Percentiles rank a stretch among this genome's conserved stretches.
Conservation (phyloP, 2,113 vertebrate genomes). For the Suricata suricatta region DNA sequence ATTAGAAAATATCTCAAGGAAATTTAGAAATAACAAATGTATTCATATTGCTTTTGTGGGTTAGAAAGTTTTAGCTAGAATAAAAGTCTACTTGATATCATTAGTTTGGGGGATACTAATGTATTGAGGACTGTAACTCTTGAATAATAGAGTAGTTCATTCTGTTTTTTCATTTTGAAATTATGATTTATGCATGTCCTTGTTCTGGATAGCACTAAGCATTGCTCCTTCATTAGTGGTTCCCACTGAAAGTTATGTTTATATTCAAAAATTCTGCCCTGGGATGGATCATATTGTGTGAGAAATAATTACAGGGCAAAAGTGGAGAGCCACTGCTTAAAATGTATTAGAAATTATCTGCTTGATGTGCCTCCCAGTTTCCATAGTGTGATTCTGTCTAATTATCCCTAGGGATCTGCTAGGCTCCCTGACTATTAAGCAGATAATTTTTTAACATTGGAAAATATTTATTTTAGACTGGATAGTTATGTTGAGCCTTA, state of each 20-base stretch:
- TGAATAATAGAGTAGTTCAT: slow-evolving; percentile 70
- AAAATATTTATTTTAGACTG: slow-evolving; percentile 65
- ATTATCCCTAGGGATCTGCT: slow-evolving; percentile 72
- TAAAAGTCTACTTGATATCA: slow-evolving; percentile 69
- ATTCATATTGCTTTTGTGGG: slow-evolving; percentile 68
- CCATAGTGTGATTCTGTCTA: slow-evolving; percentile 65
- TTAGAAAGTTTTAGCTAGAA: slow-evolving; percentile 70
- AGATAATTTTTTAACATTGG: slow-evolving; percentile 68
- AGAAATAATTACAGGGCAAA: slow-evolving; percentile 74
- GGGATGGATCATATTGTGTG: slow-evolving; percentile 46
- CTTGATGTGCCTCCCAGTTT: slow-evolving; percentile 62
- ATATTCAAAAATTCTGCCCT: slow-evolving; percentile 45
- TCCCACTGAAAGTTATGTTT: slow-evolving; percentile 75
- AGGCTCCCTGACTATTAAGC: slow-evolving; percentile 60
- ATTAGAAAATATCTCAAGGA: slow-evolving; percentile 61
- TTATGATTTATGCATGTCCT: slow-evolving; percentile 71
- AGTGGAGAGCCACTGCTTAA: slow-evolving; percentile 70
- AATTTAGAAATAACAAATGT: slow-evolving; percentile 47
- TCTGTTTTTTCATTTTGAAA: slow-evolving; percentile 70
- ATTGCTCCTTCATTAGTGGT: slow-evolving; percentile 71
- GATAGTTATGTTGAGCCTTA: neutral
- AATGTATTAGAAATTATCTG: slow-evolving; percentile 77
- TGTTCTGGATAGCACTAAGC: slow-evolving; percentile 65
- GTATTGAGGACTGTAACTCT: slow-evolving; percentile 43
- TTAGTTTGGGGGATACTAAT: slow-evolving; percentile 69